Evolutionary conservation across 2,888 invertebrate genomes (phyloP).

Genomic region (Microctonus aethiopoides): DNA sequence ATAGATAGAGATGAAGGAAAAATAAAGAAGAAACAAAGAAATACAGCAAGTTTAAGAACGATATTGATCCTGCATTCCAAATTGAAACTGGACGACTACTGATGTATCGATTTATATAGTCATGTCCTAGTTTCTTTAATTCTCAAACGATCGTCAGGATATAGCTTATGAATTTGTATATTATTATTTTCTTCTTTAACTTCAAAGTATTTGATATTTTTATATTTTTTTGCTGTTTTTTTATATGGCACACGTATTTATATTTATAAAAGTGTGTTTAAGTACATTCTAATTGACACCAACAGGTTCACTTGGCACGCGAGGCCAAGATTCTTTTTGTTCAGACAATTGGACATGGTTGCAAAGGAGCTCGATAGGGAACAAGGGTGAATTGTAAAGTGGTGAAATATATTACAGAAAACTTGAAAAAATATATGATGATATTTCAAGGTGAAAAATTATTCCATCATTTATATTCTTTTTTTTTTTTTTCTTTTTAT

Average conservation of each 20-base stretch:
- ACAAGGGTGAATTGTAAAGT: no score
- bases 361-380: no score
- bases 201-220: no score
- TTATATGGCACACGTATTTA: no score
- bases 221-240: no score
- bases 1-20: no score
- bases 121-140: slow-evolving; percentile 58
- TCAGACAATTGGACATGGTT: no score
- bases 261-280: no score
- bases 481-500: background rate
- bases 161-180: background rate
- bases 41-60: background rate
- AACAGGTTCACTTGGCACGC: background rate
- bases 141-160: slow-evolving; percentile 49
- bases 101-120: slow-evolving; percentile 57
- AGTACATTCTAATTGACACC: background rate
- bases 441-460: no score
- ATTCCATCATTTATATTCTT: background rate
- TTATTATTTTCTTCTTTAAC: background rate
- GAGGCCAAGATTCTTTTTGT: no score
- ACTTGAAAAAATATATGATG: no score
- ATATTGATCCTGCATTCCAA: slow-evolving; percentile 54
- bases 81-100: slow-evolving; percentile 59
- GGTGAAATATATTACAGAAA: no score
- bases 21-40: background rate